Evolutionary conservation across 2,888 invertebrate species (phyloP).

Genomic region (Oscheius sp.): DNA sequence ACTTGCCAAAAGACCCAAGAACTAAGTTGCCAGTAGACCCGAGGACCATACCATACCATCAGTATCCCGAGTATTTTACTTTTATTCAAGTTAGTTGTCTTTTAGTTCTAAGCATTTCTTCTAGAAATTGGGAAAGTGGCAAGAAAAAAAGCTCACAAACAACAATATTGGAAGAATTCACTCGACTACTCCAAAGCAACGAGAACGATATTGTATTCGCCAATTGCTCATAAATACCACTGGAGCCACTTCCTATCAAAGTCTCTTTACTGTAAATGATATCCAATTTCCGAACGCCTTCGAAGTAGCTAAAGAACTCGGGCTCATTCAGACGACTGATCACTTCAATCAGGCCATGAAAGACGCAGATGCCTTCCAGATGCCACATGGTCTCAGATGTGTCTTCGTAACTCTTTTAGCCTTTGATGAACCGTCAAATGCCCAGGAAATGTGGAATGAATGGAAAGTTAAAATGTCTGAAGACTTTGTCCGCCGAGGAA

Average conservation of each 20-base stretch:
- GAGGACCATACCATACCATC: background rate
- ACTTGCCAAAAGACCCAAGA: too few species aligned
- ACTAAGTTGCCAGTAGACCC: conserved; percentile 15
- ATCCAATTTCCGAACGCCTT: background rate
- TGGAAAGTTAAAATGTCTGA: conserved; percentile 8
- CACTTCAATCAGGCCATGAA: conserved; percentile 11
- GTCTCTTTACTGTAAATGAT: background rate
- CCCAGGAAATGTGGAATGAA: conserved; percentile 17
- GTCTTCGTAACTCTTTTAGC: conserved; percentile 22
- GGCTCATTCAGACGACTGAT: background rate
- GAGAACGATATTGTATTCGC: background rate
- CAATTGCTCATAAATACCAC: background rate
- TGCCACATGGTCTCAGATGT: conserved; percentile 30
- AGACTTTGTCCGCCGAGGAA: conserved; percentile 3
- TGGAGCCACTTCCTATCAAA: conserved; percentile 1
- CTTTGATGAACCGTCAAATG: conserved; percentile 14
- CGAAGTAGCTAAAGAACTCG: conserved; percentile 5
- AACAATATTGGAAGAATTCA: conserved; percentile 2
- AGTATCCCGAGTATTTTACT: conserved; percentile 15
- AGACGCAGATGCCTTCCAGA: conserved; percentile 18
- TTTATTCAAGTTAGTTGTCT: background rate
- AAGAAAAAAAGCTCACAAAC: background rate
- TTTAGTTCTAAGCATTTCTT: too few species aligned
- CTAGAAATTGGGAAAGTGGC: background rate
- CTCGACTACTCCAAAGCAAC: background rate